A percentile compares a stretch with the other conserved stretches of the same genome.
Evolutionary conservation across 2,113 vertebrate genomes (phyloP).

Genomic region (Dasyornis broadbenti): DNA sequence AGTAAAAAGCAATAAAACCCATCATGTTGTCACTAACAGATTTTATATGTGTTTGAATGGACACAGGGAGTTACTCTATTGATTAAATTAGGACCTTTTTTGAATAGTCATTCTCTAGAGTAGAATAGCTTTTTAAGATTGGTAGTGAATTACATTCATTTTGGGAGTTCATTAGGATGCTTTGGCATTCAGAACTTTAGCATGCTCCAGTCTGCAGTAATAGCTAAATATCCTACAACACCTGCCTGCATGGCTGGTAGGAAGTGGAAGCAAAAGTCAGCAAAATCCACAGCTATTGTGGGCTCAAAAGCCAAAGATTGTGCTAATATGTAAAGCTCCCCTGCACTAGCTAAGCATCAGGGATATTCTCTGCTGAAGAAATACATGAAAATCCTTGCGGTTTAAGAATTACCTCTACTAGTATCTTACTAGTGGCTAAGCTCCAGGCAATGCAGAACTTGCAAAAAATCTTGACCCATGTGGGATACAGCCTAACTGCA

Average conservation of each 20-base stretch:
- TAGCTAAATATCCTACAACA: background rate
- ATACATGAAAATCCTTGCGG: background rate
- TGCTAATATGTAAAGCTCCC: background rate
- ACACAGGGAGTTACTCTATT: background rate
- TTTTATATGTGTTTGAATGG: background rate
- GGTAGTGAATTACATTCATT: background rate
- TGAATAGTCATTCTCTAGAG: background rate
- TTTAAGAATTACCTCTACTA: conserved; percentile 23
- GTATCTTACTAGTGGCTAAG: background rate
- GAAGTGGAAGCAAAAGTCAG: background rate
- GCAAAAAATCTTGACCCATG: conserved; percentile 30
- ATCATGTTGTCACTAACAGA: background rate
- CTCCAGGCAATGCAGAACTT: conserved; percentile 39
- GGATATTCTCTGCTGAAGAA: conserved; percentile 1
- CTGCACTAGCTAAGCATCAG: background rate
- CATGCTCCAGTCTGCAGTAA: background rate
- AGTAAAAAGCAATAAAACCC: conserved; percentile 11
- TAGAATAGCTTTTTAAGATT: background rate
- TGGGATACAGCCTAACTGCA: conserved; percentile 30
- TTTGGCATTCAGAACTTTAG: background rate
- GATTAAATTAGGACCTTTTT: conserved; percentile 6
- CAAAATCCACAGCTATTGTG: background rate
- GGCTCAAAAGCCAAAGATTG: background rate
- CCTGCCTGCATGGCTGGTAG: background rate
- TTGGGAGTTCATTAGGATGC: background rate